A percentile compares a stretch with the other conserved stretches of the same genome.
phyloP scores from a whole-genome alignment of 2,113 vertebrate species.

The Stegostoma tigrinum region DNA sequence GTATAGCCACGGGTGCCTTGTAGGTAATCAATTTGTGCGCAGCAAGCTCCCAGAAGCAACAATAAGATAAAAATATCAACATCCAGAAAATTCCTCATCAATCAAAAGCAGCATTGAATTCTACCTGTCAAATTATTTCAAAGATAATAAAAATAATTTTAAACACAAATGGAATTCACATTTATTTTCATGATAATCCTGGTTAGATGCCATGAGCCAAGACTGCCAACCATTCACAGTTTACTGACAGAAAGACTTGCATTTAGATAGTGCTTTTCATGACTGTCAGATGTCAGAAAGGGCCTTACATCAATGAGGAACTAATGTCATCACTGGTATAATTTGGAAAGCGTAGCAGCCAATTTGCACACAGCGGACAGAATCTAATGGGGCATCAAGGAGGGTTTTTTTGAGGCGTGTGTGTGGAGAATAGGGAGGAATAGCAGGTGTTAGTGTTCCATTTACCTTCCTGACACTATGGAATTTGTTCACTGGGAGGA shows the following conservation, averaged over 20 bases:
- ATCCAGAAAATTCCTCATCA: not conserved
- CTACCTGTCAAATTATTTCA: not conserved
- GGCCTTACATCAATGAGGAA: not conserved
- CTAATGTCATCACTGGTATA: not conserved
- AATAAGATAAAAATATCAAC: not conserved
- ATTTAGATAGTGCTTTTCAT: not conserved
- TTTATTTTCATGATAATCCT: not conserved
- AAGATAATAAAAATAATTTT: not conserved
- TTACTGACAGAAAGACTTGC: not conserved
- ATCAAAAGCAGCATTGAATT: not conserved
- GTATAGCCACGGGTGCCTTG: not conserved
- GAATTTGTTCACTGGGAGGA: too few relatives aligned
- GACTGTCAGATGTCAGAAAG: not conserved
- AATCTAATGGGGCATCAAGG: not conserved
- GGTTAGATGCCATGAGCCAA: not conserved
- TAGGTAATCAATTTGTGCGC: not conserved
- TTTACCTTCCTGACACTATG: too few relatives aligned
- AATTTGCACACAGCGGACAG: not conserved
- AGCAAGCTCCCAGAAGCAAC: not conserved
- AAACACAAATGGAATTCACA: not conserved
- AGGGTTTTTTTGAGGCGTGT: too few relatives aligned
- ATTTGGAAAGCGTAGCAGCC: not conserved
- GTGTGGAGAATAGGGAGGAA: not conserved
- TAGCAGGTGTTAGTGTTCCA: too few relatives aligned
- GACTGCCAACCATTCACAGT: not conserved